Conservation (phyloP, 2,888 invertebrate species). For the Agonopterix arenella region DNA sequence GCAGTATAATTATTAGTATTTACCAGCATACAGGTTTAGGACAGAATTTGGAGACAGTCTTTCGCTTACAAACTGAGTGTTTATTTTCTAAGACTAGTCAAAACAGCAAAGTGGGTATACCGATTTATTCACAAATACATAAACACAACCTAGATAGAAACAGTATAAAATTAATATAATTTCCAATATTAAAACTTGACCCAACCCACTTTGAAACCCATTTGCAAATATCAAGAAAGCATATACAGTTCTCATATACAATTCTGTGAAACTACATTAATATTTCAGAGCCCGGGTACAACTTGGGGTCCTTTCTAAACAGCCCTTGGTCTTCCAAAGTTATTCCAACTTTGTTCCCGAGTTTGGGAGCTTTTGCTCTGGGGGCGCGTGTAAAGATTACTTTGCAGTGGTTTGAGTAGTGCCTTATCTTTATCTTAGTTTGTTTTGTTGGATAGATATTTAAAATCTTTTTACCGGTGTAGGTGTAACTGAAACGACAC, state of each 20-base stretch:
- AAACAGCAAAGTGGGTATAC: too few relatives aligned
- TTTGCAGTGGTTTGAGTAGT: constrained; percentile 42
- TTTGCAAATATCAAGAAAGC: constrained; percentile 51
- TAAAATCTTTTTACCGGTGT: too few relatives aligned
- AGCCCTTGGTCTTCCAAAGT: constrained; percentile 76
- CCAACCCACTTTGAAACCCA: constrained; percentile 7
- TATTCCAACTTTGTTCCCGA: constrained; percentile 68
- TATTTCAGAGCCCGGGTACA: constrained; percentile 62
- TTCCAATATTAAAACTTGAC: too few relatives aligned
- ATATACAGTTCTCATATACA: constrained; percentile 61
- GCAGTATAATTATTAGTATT: too few relatives aligned
- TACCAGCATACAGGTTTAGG: too few relatives aligned
- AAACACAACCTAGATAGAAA: too few relatives aligned
- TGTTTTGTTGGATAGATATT: background rate
- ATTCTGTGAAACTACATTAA: constrained; percentile 75
- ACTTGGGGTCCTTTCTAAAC: constrained; percentile 74
- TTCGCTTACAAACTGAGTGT: too few relatives aligned
- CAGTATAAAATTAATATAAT: too few relatives aligned
- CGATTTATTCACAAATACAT: too few relatives aligned
- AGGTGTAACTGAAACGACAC: too few relatives aligned
- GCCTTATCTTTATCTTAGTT: constrained; percentile 55
- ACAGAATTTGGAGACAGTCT: too few relatives aligned
- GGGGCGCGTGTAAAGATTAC: constrained; percentile 65
- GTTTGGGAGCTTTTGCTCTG: constrained; percentile 49
- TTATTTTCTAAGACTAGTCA: too few relatives aligned